These are phyloP conservation scores for Antennarius maculatus DNA, from an alignment of 2,797 vertebrate genomes.

Conservation along the genomic window DNA sequence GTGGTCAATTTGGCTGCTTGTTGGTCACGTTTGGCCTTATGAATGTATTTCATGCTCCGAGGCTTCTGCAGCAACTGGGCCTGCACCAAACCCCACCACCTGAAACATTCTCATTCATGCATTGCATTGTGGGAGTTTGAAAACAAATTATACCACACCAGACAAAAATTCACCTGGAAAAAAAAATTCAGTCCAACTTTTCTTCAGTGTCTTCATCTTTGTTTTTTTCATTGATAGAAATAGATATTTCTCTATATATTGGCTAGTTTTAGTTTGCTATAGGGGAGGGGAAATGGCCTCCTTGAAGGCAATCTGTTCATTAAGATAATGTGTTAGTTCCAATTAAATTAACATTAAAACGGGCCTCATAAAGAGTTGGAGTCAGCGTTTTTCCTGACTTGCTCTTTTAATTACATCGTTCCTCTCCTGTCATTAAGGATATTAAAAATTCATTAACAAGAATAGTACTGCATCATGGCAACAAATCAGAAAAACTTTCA, in stretches of 20 bases:
- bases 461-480: conserved; percentile 89
- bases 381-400: conserved; percentile 99
- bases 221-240: conserved; percentile 27
- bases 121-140: conserved; percentile 30
- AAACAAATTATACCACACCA: conserved; percentile 14
- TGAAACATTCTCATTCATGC: conserved; percentile 7
- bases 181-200: conserved; percentile 3
- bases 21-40: conserved; percentile 66
- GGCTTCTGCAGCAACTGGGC: conserved; percentile 29
- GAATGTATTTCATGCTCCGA: conserved; percentile 73
- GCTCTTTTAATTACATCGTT: conserved; percentile 99
- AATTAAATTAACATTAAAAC: conserved; percentile 99
- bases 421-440: conserved; percentile 99
- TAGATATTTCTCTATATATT: conserved; percentile 64
- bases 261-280: conserved; percentile 74
- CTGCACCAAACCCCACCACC: conserved; percentile 3
- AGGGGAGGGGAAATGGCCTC: conserved; percentile 81
- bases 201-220: conserved; percentile 18
- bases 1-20: conserved; percentile 79
- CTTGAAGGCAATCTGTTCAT: conserved; percentile 98
- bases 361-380: conserved; percentile 99
- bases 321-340: conserved; percentile 99
- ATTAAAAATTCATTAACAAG: conserved; percentile 99
- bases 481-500: conserved; percentile 97
- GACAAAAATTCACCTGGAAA: neutral